Conservation (phyloP, 1,140 invertebrate genomes). For the Lanistes nyassanus region DNA sequence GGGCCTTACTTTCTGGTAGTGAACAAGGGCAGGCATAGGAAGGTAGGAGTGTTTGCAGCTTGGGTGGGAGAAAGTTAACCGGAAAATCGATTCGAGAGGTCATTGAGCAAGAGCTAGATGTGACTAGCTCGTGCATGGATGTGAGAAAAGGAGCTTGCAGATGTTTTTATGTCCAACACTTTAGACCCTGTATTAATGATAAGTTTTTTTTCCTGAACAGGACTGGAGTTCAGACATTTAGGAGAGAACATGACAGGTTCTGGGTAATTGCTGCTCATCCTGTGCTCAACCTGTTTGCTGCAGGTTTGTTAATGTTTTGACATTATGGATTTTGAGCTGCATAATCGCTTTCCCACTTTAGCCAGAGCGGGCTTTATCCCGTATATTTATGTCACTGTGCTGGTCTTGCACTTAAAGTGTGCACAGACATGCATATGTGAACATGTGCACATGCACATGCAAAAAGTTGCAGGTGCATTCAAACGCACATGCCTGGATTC, state of each 20-base stretch:
- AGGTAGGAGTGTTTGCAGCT: too few relatives aligned
- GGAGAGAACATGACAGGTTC: constrained; percentile 94
- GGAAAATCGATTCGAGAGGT: background rate
- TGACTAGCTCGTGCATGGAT: background rate
- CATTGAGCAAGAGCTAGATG: background rate
- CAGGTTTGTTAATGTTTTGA: constrained; percentile 66
- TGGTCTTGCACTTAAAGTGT: background rate
- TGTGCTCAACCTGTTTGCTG: constrained; percentile 74
- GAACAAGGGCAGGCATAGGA: too few relatives aligned
- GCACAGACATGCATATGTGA: background rate
- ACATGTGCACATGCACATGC: background rate
- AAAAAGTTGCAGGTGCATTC: background rate
- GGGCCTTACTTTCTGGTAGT: too few relatives aligned
- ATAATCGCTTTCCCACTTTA: too few relatives aligned
- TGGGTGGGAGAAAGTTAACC: too few relatives aligned
- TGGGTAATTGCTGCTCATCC: constrained; percentile 95
- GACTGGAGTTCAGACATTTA: constrained; percentile 94
- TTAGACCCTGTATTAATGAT: too few relatives aligned
- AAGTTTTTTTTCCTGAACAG: constrained; percentile 62
- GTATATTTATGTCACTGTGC: background rate
- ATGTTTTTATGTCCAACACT: too few relatives aligned
- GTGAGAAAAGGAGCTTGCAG: too few relatives aligned
- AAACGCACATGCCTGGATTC: background rate
- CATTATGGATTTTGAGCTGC: too few relatives aligned
- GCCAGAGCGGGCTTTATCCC: too few relatives aligned